A percentile compares a stretch with the other conserved stretches of the same genome.
These are phyloP conservation scores for Leucophenga maculata DNA, from an alignment of 2,888 invertebrate genomes.

Conservation along the genomic window DNA sequence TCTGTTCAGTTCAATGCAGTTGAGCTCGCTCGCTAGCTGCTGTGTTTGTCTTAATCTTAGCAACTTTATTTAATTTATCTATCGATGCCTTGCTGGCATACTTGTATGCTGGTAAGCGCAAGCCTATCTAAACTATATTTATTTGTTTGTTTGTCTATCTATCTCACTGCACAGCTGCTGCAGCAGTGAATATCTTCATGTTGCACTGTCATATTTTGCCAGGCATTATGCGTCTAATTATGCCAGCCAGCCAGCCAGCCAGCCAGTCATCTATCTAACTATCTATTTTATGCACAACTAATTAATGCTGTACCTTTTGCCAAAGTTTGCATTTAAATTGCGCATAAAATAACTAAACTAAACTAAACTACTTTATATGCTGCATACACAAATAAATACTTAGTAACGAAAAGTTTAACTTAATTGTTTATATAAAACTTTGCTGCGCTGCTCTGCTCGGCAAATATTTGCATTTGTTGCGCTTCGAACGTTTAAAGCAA, in stretches of 20 bases:
- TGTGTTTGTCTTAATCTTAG: neutral
- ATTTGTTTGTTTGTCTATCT: neutral
- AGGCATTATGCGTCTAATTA: slow-evolving; percentile 11
- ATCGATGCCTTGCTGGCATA: neutral
- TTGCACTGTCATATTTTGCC: slow-evolving; percentile 2
- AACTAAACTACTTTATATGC: too few species aligned
- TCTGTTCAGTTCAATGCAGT: slow-evolving; percentile 9
- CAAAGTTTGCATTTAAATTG: too few species aligned
- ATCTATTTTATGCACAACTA: neutral
- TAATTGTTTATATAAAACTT: too few species aligned
- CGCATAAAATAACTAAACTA: too few species aligned
- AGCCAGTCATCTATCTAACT: too few species aligned
- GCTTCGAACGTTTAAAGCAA: too few species aligned
- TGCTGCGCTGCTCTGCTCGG: too few species aligned
- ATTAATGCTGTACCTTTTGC: slow-evolving; percentile 7
- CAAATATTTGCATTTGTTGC: too few species aligned
- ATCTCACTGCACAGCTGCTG: neutral
- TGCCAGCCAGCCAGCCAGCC: too few species aligned
- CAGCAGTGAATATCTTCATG: neutral
- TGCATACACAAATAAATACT: too few species aligned
- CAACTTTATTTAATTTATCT: slow-evolving; percentile 11
- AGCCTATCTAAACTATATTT: too few species aligned
- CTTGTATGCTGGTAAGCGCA: neutral
- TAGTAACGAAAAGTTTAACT: too few species aligned
- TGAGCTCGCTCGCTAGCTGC: neutral